Evolutionary conservation across 2,113 vertebrate species (phyloP), one percentile per base, ranked within the genome.

Genomic region (Nothocercus julius): DNA sequence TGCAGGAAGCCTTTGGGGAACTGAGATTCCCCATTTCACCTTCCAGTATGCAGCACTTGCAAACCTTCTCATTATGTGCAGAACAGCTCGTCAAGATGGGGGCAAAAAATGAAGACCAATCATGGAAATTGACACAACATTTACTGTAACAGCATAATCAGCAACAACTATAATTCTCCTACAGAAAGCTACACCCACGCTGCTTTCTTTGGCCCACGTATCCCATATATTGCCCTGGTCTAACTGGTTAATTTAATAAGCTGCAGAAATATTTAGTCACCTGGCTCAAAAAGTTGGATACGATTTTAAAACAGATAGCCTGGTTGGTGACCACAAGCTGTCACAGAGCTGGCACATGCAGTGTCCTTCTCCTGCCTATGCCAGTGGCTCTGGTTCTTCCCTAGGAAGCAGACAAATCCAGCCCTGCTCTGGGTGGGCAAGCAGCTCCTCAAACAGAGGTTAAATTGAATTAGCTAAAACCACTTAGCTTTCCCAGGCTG

Each of bases 121-220:
- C 83, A 93, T 96, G 94, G 94, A 96, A 97, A 96, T 70, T 96
- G 94, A 96, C 94, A 93, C 74, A 76, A 93, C 92, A 82, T 77
- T 94, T 96, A 94, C 88, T 73, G 92, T 94, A 96, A 96, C 14
- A 93, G 88, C 88, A 34, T 20, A 67, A 95, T 89, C 92, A 93
- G 95, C 90, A 88, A 87, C 72, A 91, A 85, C 82, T 76, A 42
- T 91, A 95, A 89, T 89, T 92, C 90, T 83, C 75, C 75, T 86
- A 91, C 92, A 90, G 77, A 93, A 93, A 69, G 80, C 63, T 62
- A 87, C 83, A 80, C 95, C 95, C 90, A 87, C 54, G 4, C 22
- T 96, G 96, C 95, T 97, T 97, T 93, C 88, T 96, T 97, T 97
- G 97, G 97, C 96, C 62, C 59, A 18, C 18, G 34, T 21, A 53